A percentile compares a stretch with the other conserved stretches of the same genome.
Evolutionary conservation across 2,113 vertebrate genomes (phyloP).

Genomic region (Eleginops maclovinus): DNA sequence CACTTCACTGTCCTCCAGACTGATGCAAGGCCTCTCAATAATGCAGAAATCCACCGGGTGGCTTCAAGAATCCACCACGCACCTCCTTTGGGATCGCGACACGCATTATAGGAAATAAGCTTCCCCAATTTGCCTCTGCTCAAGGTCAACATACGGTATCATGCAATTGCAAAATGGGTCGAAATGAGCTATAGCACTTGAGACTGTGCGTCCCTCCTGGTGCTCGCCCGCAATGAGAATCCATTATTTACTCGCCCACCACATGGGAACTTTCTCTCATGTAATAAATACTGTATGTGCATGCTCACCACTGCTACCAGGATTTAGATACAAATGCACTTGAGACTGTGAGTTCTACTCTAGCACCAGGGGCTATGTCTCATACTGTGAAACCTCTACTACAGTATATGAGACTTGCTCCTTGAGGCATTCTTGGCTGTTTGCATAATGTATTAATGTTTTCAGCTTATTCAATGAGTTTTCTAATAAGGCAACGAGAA

Average conservation of each 20-base stretch:
- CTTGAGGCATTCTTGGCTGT: slow-evolving; percentile 9
- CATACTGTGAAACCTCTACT: neutral
- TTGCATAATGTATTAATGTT: slow-evolving; percentile 43
- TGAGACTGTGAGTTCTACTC: slow-evolving; percentile 34
- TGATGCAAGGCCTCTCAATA: slow-evolving; percentile 40
- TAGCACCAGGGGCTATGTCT: slow-evolving; percentile 14
- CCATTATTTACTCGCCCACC: slow-evolving; percentile 67
- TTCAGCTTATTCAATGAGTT: slow-evolving; percentile 14
- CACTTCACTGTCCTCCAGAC: slow-evolving; percentile 10
- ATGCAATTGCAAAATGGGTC: slow-evolving; percentile 57
- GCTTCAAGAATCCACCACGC: slow-evolving; percentile 7
- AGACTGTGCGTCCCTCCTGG: slow-evolving; percentile 36
- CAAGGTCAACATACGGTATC: slow-evolving; percentile 57
- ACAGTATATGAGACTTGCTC: slow-evolving; percentile 3
- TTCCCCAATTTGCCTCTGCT: slow-evolving; percentile 26
- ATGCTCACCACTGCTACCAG: slow-evolving; percentile 8
- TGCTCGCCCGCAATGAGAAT: slow-evolving; percentile 33
- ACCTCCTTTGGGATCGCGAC: slow-evolving; percentile 53
- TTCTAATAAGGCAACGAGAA: neutral
- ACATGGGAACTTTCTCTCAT: slow-evolving; percentile 50
- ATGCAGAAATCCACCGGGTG: slow-evolving; percentile 48
- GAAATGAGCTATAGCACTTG: slow-evolving; percentile 45
- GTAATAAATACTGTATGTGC: slow-evolving; percentile 52
- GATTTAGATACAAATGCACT: slow-evolving; percentile 20
- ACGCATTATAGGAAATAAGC: slow-evolving; percentile 53